Conservation (phyloP, 2,888 invertebrate genomes). For the Orthonevra nobilis region DNA sequence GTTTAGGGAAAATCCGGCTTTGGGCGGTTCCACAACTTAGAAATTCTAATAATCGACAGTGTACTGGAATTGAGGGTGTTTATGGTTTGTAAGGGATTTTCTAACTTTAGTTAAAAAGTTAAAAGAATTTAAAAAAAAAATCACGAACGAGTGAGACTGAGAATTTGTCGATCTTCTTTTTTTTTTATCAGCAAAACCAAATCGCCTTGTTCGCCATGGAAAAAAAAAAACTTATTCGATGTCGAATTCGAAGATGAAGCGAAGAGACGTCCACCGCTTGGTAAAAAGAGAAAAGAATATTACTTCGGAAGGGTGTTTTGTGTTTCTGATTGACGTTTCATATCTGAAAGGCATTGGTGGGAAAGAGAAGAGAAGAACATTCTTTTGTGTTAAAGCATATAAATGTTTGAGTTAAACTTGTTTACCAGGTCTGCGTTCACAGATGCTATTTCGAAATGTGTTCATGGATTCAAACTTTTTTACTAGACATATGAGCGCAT, state of each 20-base stretch:
- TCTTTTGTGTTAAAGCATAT: neutral
- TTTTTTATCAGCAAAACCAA: slow-evolving; percentile 63
- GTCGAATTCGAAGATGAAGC: slow-evolving; percentile 30
- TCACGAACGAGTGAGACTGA: slow-evolving; percentile 58
- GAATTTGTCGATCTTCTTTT: slow-evolving; percentile 63
- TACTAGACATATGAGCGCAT: no score
- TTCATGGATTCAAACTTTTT: no score
- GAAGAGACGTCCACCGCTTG: neutral
- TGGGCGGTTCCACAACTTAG: slow-evolving; percentile 65
- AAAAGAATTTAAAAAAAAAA: slow-evolving; percentile 54
- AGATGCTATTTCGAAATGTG: neutral
- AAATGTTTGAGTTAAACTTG: neutral
- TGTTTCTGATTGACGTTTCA: slow-evolving; percentile 7
- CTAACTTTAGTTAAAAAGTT: slow-evolving; percentile 56
- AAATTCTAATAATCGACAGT: slow-evolving; percentile 34
- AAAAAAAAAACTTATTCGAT: slow-evolving; percentile 45
- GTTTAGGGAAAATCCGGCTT: slow-evolving; percentile 58
- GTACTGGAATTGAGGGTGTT: slow-evolving; percentile 8
- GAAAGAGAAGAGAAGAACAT: slow-evolving; percentile 23
- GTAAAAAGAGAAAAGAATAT: slow-evolving; percentile 2
- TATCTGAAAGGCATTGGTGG: neutral
- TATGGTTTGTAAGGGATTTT: slow-evolving; percentile 26
- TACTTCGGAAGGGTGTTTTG: neutral
- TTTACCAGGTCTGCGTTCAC: neutral
- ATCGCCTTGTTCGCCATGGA: slow-evolving; percentile 38